Base-by-base conservation (phyloP, 2,797 vertebrate genomes). In the Myotis planiceps region DNA sequence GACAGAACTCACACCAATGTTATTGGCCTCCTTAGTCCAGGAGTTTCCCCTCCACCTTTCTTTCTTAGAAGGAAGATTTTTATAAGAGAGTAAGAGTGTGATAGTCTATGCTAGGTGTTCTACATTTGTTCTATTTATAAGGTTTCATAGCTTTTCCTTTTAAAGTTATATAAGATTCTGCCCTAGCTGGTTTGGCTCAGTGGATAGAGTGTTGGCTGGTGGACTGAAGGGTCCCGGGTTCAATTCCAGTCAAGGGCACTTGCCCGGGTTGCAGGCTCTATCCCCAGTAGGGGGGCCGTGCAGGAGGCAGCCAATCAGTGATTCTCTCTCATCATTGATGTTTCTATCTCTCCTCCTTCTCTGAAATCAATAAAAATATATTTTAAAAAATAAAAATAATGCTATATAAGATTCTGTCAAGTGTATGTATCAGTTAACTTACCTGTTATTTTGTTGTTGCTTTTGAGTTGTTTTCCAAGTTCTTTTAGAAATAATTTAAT, bases 381-480 rank as follows among this genome's bases (percentile, higher is more conserved):
- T 60, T 60, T 29, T 0, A n/a, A 60, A 14, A 63, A 63, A 58
- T 58, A 27, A 29, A 58, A 58, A 29, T 27, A 58, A 58, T 29
- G 13, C 25, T 60, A 27, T 29, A 60, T 60, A n/a, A 80, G 63
- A 71, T 16, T 42, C 60, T 32, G 0, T 19, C 37, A 42, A 45
- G 29, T 37, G 15, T 58, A 14, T 51, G 25, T n/a, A 27, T 95
- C 65, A 37, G n/a, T 92, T 60, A 45, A 87, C 42, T 39, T 60
- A n/a, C 6, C 60, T 83, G 15, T 71, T 63, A 39, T 32, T 79
- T 75, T 65, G 16, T 60, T 80, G 53, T 74, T 92, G 71, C 29
- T 88, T 91, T 92, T 92, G 39, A 63, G 84, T 82, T 88, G 34
- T 80, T 92, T 75, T 34, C 60, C 51, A 86, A 23, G 34, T 21